Base-by-base conservation (phyloP, 2,113 vertebrate genomes). In the Paratilapia polleni region DNA sequence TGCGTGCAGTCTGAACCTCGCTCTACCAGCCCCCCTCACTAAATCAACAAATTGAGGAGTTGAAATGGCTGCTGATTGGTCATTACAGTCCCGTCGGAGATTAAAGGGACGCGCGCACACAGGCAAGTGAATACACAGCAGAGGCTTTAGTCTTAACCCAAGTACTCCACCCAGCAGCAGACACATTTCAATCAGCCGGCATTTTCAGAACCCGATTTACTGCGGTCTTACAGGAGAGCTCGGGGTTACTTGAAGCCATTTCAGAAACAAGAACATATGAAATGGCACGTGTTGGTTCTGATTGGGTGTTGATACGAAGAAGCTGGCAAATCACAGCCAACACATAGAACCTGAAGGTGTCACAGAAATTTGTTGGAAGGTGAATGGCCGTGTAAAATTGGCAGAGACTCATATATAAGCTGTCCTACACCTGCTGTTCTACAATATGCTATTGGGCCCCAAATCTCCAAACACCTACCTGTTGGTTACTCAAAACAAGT, bases 11-110 rank as follows among this genome's bases (percentile, higher is more conserved):
- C 64, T 15, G 49, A 54, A 1, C 17, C 76, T 20, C 68, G 6
- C 78, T 79, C 76, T 17, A 11, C 24, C 76, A 34, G 6, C 19
- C 17, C 6, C 8, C n/a, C 59, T 10, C 77, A 58, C 58, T 77
- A 77, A 74, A 85, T 84, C 88, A 84, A 74, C 87, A 82, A 80
- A 86, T 81, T 8, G 86, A 74, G 17, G 54, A 83, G 86, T 75
- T 84, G 83, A 86, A 80, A 56, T 11, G 84, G 43, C 81, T 64
- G 63, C 86, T 93, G 89, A 91, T 91, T 91, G 92, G 90, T 84
- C 84, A 82, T 83, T 80, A 78, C 68, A 9, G 20, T 14, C 28
- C 78, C 47, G 54, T 12, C 57, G 11, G 47, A 31, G 70, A 86
- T 88, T 91, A 57, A 82, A 86, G 15, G n/a, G 36, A 57, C 64